Conservation (phyloP, 2,113 vertebrate species). For the Cebidichthys violaceus region DNA sequence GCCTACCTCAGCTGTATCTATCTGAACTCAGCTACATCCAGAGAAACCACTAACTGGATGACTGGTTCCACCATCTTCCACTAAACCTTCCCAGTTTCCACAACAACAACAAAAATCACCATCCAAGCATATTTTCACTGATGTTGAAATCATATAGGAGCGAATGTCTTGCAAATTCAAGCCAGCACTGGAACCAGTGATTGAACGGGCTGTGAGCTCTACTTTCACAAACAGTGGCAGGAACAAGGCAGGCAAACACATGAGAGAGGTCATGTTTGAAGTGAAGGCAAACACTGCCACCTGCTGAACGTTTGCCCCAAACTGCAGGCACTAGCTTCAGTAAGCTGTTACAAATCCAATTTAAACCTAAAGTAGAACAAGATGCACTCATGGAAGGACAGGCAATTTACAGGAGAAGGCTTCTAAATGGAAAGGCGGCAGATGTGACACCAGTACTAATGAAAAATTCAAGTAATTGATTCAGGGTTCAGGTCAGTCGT, state of each 20-base stretch:
- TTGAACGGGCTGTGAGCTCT: neutral
- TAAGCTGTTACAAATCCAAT: conserved; percentile 27
- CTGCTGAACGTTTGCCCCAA: conserved; percentile 49
- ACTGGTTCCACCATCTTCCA: neutral
- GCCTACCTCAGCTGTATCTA: conserved; percentile 1
- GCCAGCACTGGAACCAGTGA: conserved; percentile 16
- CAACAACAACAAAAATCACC: neutral
- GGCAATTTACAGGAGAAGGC: conserved; percentile 20
- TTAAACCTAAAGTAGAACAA: conserved; percentile 23
- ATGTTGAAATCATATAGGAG: neutral
- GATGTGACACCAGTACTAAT: conserved; percentile 20
- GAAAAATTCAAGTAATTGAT: conserved; percentile 19
- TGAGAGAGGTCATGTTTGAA: conserved; percentile 20
- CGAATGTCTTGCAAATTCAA: conserved; percentile 4
- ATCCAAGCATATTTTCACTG: neutral
- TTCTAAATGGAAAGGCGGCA: conserved; percentile 18
- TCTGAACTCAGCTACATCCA: conserved; percentile 16
- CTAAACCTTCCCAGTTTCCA: neutral
- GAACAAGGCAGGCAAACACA: conserved; percentile 13
- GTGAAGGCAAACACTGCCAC: conserved; percentile 69
- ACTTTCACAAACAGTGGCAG: conserved; percentile 19
- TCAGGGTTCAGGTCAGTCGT: neutral
- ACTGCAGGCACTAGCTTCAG: neutral
- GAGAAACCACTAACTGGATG: neutral
- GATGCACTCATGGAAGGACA: conserved; percentile 8